Conservation (phyloP, 2,797 vertebrate species). For the Aulostomus chinensis region DNA sequence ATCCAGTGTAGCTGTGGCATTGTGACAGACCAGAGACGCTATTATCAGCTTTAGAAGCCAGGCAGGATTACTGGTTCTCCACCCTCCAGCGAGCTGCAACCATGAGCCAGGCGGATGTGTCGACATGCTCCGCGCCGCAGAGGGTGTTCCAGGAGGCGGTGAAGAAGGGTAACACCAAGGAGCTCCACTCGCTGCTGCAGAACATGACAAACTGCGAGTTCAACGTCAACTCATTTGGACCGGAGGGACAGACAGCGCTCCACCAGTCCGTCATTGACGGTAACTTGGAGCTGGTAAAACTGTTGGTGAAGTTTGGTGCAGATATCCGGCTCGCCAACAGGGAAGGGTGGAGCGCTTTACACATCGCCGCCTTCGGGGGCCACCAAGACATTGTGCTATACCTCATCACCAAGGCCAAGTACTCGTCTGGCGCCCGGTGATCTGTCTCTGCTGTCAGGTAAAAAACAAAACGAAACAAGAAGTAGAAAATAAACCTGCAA, state of each 20-base stretch:
- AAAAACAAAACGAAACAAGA: constrained; percentile 39
- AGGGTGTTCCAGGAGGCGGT: constrained; percentile 97
- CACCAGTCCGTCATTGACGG: constrained; percentile 98
- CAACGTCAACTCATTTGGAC: constrained; percentile 98
- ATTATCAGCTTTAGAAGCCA: constrained; percentile 53
- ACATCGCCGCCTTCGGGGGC: constrained; percentile 97
- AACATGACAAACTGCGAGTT: constrained; percentile 98
- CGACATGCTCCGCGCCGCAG: constrained; percentile 90
- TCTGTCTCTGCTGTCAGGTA: constrained; percentile 78
- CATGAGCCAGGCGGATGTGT: constrained; percentile 96
- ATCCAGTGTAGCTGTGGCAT: constrained; percentile 64
- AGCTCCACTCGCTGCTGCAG: constrained; percentile 94
- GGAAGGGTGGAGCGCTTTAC: constrained; percentile 98
- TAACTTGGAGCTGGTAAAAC: constrained; percentile 97
- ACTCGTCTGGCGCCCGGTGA: constrained; percentile 91
- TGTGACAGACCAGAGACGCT: constrained; percentile 61
- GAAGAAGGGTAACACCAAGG: constrained; percentile 94
- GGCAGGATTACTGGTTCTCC: constrained; percentile 66
- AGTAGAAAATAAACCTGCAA: constrained; percentile 46
- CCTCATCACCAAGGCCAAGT: constrained; percentile 99
- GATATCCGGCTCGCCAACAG: constrained; percentile 97
- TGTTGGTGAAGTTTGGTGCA: constrained; percentile 97
- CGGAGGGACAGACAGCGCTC: constrained; percentile 96
- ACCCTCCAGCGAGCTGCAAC: constrained; percentile 58
- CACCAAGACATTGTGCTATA: constrained; percentile 99